Conservation (phyloP, 2,797 vertebrate species). For the Chromobotia macracanthus region DNA sequence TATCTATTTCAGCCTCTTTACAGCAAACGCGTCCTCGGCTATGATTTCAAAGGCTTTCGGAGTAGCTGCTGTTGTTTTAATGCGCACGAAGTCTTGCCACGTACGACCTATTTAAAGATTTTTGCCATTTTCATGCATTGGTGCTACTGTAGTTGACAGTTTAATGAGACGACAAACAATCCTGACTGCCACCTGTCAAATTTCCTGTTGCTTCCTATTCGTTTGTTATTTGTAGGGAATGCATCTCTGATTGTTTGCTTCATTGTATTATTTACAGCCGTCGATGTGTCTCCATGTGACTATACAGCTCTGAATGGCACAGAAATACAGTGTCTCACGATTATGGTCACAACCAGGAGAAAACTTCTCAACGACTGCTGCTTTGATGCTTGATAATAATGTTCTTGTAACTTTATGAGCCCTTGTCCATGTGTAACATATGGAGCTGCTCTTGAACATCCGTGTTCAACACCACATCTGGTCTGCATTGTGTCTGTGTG, state of each 20-base stretch:
- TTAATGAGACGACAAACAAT: constrained; percentile 2
- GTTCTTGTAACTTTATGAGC: not conserved
- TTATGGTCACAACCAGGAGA: not conserved
- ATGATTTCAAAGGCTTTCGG: constrained; percentile 42
- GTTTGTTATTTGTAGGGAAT: not conserved
- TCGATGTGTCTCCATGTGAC: not conserved
- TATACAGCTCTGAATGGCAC: not conserved
- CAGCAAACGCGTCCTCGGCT: constrained; percentile 76
- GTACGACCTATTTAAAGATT: not conserved
- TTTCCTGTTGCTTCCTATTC: not conserved
- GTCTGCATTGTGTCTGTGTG: constrained; percentile 12
- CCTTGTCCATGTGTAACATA: not conserved
- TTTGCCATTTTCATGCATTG: not conserved
- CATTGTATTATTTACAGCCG: not conserved
- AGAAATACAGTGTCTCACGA: not conserved
- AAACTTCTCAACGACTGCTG: constrained; percentile 8
- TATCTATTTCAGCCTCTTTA: constrained; percentile 55
- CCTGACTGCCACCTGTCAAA: constrained; percentile 24
- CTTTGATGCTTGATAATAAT: not conserved
- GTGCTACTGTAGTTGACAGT: not conserved
- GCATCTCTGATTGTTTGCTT: not conserved
- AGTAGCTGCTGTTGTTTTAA: not conserved
- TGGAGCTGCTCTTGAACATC: not conserved
- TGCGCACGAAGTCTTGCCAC: not conserved
- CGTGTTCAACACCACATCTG: not conserved